Percentiles rank a stretch among this genome's conserved stretches.
Evolutionary conservation across 2,888 invertebrate genomes (phyloP).

Genomic region (Drosophila buzzatii): DNA sequence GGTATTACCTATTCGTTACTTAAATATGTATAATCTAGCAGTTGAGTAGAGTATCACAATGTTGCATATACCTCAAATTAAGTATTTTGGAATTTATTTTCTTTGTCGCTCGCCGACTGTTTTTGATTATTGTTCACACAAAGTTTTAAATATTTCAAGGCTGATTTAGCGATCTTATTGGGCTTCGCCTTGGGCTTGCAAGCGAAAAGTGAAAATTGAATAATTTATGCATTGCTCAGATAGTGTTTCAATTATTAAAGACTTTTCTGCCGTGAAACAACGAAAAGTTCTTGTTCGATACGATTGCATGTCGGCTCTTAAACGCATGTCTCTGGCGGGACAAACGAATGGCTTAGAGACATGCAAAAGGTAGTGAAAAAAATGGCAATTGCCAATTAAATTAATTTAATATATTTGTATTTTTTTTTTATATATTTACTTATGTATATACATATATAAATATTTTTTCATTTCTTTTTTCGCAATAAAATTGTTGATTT

Average conservation of each 20-base stretch:
- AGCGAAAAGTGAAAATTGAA: constrained; percentile 1
- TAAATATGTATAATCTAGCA: no score
- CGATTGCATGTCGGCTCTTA: constrained; percentile 13
- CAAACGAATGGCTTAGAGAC: constrained; percentile 39
- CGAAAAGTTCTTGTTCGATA: not conserved
- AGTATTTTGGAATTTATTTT: not conserved
- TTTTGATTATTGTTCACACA: constrained; percentile 12
- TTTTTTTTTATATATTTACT: not conserved
- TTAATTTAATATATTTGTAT: constrained; percentile 38
- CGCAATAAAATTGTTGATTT: constrained; percentile 55
- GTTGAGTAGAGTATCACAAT: not conserved
- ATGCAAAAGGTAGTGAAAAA: constrained; percentile 36
- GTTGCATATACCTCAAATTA: not conserved
- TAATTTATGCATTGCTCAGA: not conserved
- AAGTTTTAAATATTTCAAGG: not conserved
- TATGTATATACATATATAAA: not conserved
- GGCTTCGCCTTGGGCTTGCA: not conserved
- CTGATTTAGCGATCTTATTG: not conserved
- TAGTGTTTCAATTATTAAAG: constrained; percentile 19
- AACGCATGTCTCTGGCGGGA: constrained; percentile 15
- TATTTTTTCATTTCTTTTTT: constrained; percentile 7
- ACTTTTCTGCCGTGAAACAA: not conserved
- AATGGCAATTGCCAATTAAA: constrained; percentile 60
- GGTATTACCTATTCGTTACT: no score
- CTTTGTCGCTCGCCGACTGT: constrained; percentile 2